A percentile compares a stretch with the other conserved stretches of the same genome.
phyloP scores from a whole-genome alignment of 2,888 invertebrate species.

The Lacanobia oleracea region DNA sequence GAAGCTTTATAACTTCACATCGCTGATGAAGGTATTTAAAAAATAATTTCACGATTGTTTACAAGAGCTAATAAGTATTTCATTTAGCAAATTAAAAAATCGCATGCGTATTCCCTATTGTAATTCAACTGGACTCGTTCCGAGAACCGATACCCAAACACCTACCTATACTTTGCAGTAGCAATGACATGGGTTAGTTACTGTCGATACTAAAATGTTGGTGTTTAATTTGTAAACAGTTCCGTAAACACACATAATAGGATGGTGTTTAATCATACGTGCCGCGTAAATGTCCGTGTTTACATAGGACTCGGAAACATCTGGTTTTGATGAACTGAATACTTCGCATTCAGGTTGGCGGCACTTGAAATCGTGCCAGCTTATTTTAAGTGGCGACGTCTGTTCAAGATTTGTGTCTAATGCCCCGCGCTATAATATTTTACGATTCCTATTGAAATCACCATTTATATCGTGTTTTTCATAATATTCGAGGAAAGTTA shows the following conservation, averaged over 20 bases:
- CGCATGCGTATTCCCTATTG: no score
- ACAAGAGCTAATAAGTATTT: no score
- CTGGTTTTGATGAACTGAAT: conserved; percentile 90
- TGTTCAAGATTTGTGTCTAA: conserved; percentile 86
- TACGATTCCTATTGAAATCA: conserved; percentile 78
- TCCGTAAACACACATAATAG: conserved; percentile 72
- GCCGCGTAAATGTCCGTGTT: conserved; percentile 78
- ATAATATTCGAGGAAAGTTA: conserved; percentile 38
- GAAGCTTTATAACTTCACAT: no score
- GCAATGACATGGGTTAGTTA: conserved; percentile 42
- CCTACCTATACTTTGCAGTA: conserved; percentile 37
- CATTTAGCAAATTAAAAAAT: no score
- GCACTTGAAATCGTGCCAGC: conserved; percentile 89
- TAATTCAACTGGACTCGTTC: not conserved
- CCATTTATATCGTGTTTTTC: conserved; percentile 65
- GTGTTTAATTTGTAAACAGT: conserved; percentile 54
- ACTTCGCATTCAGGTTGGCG: conserved; percentile 88
- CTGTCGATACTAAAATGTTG: conserved; percentile 45
- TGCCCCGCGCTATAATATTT: conserved; percentile 79
- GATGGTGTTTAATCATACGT: conserved; percentile 74
- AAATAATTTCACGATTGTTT: no score
- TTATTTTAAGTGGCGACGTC: conserved; percentile 89
- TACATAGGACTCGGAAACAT: conserved; percentile 85
- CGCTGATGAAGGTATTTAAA: no score
- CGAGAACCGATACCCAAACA: conserved; percentile 7